Base-by-base conservation (phyloP, 2,797 vertebrate species). In the Brotula barbata region DNA sequence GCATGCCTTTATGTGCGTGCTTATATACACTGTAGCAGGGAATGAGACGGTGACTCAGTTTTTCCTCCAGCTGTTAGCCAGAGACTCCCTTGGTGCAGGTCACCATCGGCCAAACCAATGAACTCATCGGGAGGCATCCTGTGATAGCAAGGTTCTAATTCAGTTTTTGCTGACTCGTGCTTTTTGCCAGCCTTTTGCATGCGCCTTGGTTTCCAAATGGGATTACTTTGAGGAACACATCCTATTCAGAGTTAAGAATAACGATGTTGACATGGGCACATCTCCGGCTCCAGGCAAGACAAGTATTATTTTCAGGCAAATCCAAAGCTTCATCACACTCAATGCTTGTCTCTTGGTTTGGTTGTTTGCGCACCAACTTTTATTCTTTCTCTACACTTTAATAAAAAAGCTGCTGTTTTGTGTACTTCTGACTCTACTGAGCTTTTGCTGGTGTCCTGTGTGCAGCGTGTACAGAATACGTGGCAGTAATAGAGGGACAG, bases 41-140 rank as follows among this genome's bases (percentile, higher is more conserved):
- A 68, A 47, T 49, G 45, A 71, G 64, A 50, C 28, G 42, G 37
- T 90, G 89, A 92, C 77, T 90, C 88, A 91, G 70, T 73, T 55
- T 86, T 84, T 89, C 84, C 84, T 75, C 75, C 84, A 86, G 84
- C 85, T 88, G 83, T 83, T 83, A 46, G 73, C 74, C 68, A 75
- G 67, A 73, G 47, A 62, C 64, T 65, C 63, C 39, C 54, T 64
- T 44, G 42, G 48, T 43, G 45, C 2, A 34, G 78, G 82, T 86
- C 80, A 69, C n/a, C 12, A 20, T 55, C 43, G 7, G 68, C 63
- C 60, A 75, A 72, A 73, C 53, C 59, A 59, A 64, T 69, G 43
- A 68, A 79, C 78, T 84, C 82, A 76, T 79, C 65, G 50, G 49
- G 44, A 64, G 33, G 33, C 58, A 80, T 78, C 78, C 61, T 58